These are phyloP conservation scores for Hermetia illucens DNA, from an alignment of 1,140 invertebrate genomes.

Conservation along the genomic window DNA sequence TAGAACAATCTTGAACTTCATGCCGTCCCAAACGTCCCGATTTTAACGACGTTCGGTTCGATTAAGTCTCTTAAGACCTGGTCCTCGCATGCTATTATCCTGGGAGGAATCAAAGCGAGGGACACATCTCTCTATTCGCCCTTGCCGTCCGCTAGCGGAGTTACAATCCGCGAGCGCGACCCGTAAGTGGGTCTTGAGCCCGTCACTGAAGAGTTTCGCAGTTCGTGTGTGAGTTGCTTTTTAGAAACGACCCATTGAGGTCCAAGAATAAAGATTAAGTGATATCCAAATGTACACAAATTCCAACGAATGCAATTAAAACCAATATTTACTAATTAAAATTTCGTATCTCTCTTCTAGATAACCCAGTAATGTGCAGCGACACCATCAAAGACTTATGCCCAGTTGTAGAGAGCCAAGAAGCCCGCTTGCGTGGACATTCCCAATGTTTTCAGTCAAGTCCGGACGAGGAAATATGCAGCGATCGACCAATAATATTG, in stretches of 20 bases:
- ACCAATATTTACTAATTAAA: slow-evolving; percentile 11
- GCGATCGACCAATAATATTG: slow-evolving; percentile 31
- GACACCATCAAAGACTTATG: slow-evolving; percentile 49
- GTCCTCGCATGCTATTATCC: no score
- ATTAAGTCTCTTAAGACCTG: no score
- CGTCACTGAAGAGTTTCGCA: no score
- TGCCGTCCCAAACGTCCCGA: no score
- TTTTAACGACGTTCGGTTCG: no score
- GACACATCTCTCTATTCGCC: no score
- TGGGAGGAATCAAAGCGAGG: no score
- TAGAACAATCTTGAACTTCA: no score
- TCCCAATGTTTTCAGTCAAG: slow-evolving; percentile 38
- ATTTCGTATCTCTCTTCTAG: slow-evolving; percentile 34
- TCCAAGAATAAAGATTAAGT: no score
- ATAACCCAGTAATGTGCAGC: slow-evolving; percentile 62
- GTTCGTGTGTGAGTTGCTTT: slow-evolving; percentile 7
- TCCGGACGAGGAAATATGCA: slow-evolving; percentile 33
- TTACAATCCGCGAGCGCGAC: no score
- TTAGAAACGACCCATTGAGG: no score
- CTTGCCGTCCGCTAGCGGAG: no score
- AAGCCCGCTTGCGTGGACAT: slow-evolving; percentile 48
- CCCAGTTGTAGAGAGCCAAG: slow-evolving; percentile 47
- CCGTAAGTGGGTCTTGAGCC: slow-evolving; percentile 5
- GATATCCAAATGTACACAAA: neutral
- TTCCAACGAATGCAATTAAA: neutral